A percentile compares a stretch with the other conserved stretches of the same genome.
Conservation (phyloP, 2,113 vertebrate genomes). For the Tichodroma muraria region DNA sequence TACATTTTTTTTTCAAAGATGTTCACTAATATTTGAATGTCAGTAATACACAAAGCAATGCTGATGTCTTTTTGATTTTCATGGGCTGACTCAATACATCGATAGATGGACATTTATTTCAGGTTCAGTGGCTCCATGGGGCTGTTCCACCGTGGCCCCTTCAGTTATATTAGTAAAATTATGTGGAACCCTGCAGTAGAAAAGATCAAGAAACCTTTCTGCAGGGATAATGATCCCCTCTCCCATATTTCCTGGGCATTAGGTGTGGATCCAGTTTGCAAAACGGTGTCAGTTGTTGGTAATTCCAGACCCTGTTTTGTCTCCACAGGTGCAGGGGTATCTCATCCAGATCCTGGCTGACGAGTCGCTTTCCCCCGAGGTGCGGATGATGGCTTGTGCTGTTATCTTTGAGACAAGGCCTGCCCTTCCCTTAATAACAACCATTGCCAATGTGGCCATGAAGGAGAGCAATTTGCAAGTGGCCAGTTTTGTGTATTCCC, state of each 20-base stretch:
- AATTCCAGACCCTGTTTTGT: background rate
- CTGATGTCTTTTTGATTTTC: background rate
- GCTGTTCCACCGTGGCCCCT: background rate
- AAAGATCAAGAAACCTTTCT: background rate
- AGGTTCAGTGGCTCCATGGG: background rate
- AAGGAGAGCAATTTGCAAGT: conserved; percentile 77
- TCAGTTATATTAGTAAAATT: background rate
- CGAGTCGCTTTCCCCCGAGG: conserved; percentile 63
- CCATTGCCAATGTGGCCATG: conserved; percentile 69
- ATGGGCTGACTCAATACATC: background rate
- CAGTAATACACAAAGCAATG: background rate
- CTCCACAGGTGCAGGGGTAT: conserved; percentile 75
- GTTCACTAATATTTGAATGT: background rate
- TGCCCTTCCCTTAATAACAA: conserved; percentile 65
- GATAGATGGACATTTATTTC: background rate
- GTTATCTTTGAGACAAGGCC: conserved; percentile 80
- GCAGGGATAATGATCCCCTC: background rate
- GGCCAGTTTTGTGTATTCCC: conserved; percentile 78
- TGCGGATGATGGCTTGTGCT: conserved; percentile 78
- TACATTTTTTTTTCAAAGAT: background rate
- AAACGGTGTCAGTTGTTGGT: background rate
- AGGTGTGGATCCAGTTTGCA: background rate
- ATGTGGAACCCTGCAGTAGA: background rate
- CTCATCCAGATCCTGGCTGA: conserved; percentile 77
- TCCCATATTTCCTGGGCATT: background rate